Percentiles rank a stretch among this genome's conserved stretches.
These are phyloP conservation scores for Dendrocincla tyrannina DNA, from an alignment of 2,797 vertebrate genomes.

Conservation along the genomic window DNA sequence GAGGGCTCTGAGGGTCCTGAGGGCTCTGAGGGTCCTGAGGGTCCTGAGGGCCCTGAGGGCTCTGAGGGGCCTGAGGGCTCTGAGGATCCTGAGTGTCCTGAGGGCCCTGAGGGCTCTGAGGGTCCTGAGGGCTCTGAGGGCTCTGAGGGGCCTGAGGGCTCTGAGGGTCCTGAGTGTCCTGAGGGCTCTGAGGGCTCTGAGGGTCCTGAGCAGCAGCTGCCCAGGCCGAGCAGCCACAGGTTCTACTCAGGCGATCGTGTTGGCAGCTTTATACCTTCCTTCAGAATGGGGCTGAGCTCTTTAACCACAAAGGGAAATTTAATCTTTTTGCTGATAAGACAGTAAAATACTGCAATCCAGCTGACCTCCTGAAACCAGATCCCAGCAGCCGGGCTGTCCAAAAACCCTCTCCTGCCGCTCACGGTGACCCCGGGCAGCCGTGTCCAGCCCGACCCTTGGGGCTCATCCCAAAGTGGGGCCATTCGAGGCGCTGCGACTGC, in stretches of 20 bases:
- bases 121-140: too few species aligned
- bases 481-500: too few species aligned
- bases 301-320: slow-evolving; percentile 30
- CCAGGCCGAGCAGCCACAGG: not conserved
- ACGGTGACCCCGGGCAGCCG: slow-evolving; percentile 56
- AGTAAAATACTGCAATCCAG: slow-evolving; percentile 31
- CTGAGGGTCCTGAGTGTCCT: too few species aligned
- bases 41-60: too few species aligned
- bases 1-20: too few species aligned
- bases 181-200: too few species aligned
- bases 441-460: not conserved
- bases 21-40: too few species aligned
- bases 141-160: too few species aligned
- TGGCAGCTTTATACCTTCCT: slow-evolving; percentile 42
- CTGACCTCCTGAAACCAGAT: slow-evolving; percentile 51
- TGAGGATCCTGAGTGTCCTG: too few species aligned
- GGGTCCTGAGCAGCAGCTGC: not conserved
- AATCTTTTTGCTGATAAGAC: slow-evolving; percentile 64
- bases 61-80: too few species aligned
- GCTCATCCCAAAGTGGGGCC: too few species aligned
- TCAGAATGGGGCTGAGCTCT: slow-evolving; percentile 38
- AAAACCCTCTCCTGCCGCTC: not conserved
- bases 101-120: too few species aligned
- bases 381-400: slow-evolving; percentile 43
- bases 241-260: not conserved